Percentiles rank a stretch among this genome's conserved stretches.
Conservation (phyloP, 1,140 invertebrate genomes). For the Potamilus streckersoni region DNA sequence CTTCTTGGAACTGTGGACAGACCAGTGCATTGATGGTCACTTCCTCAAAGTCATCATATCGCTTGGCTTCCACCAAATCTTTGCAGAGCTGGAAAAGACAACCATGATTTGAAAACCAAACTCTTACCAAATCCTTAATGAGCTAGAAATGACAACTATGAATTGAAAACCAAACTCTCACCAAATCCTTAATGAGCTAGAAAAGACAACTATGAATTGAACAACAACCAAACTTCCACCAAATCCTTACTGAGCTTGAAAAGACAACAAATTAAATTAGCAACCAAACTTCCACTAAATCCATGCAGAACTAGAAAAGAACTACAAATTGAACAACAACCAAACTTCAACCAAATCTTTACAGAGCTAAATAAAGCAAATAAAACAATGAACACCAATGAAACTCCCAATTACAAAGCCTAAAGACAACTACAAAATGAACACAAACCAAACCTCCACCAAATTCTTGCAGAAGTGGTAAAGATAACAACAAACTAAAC, state of each 20-base stretch:
- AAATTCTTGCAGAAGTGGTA: too few species aligned
- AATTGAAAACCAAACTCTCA: too few species aligned
- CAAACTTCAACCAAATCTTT: conserved; percentile 6
- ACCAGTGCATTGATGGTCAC: conserved; percentile 20
- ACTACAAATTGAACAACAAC: too few species aligned
- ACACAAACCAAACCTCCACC: too few species aligned
- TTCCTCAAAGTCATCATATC: conserved; percentile 21
- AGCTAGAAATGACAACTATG: conserved; percentile 8
- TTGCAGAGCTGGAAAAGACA: conserved; percentile 17
- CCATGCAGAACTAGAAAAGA: too few species aligned
- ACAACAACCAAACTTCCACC: too few species aligned
- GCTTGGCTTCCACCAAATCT: conserved; percentile 6
- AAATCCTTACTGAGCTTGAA: too few species aligned
- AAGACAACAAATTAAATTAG: too few species aligned
- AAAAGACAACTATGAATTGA: neutral
- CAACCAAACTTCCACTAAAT: too few species aligned
- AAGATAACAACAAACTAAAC: too few species aligned
- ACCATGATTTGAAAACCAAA: neutral
- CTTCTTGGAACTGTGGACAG: conserved; percentile 15
- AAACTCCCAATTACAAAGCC: conserved; percentile 15
- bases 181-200: too few species aligned
- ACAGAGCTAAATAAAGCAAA: conserved; percentile 11
- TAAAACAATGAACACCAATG: too few species aligned
- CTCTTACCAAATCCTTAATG: conserved; percentile 4
- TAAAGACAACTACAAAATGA: neutral